Evolutionary conservation across 2,113 vertebrate genomes (phyloP), one percentile per base, ranked within the genome.

Genomic region (Microcebus griseorufus): DNA sequence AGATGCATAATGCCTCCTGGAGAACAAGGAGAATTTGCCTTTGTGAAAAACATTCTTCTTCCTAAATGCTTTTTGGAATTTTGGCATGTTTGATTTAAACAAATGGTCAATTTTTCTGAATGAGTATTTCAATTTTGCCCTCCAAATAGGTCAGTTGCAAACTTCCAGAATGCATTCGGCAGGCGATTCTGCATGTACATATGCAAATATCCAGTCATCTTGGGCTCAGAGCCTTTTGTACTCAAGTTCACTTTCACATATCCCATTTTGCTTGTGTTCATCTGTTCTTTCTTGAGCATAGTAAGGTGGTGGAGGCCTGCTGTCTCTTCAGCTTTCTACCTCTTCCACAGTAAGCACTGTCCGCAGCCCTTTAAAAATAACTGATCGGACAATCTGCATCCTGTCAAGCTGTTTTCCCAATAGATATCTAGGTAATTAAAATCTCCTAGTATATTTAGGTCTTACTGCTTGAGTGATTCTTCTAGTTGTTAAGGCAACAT

Each of bases 381-480:
- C 27, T 78, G 84, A 88, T 48, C 80, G 75, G 69, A 80, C 64
- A 94, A 80, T 51, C 79, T 87, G 51, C 58, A 72, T 70, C 42
- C 67, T 85, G 78, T 82, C 90, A 96, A 91, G 64, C 20, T 95
- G 45, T 73, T 97, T 95, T 92, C 27, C 27, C 86, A 87, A 64
- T 29, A 90, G 85, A 65, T 85, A 91, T 11, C 58, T 60, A 39
- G 34, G 73, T 91, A 95, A 96, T 94, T 95, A 97, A 97, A 97
- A 87, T 64, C 53, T 60, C 58, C 58, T 81, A 29, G 22, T 83
- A 51, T 37, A 85, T 81, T 89, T 60, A 67, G 22, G 29, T 60
- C 45, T 88, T 90, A 76, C 34, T 90, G 62, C 55, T 58, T 79
- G n/a, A 93, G 12, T 62, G 72, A 89, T 48, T 95, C 39, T 90